Percentiles rank a stretch among this genome's conserved stretches.
These are phyloP conservation scores for Eudemis profundana DNA, from an alignment of 2,888 invertebrate species.

Conservation along the genomic window DNA sequence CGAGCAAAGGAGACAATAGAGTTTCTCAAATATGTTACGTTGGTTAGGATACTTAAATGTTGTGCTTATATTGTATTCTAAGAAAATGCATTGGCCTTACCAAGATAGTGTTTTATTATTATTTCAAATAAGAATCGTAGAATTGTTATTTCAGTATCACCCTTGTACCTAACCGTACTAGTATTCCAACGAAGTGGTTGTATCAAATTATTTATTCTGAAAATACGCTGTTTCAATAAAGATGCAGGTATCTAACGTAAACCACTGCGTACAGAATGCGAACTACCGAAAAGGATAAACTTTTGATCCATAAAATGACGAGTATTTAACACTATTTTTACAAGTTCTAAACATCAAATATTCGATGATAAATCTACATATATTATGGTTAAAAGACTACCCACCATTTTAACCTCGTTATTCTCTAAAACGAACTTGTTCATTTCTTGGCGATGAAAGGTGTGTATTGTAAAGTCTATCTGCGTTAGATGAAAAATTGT, in stretches of 20 bases:
- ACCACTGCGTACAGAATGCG: too few relatives aligned
- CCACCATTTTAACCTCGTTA: not conserved
- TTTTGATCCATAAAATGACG: too few relatives aligned
- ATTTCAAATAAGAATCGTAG: not conserved
- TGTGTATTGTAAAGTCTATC: too few relatives aligned
- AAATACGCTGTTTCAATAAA: slow-evolving; percentile 6
- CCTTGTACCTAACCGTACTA: not conserved
- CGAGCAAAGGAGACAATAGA: too few relatives aligned
- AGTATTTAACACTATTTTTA: too few relatives aligned
- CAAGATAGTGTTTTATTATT: not conserved
- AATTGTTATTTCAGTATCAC: slow-evolving; percentile 5
- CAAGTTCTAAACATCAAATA: too few relatives aligned
- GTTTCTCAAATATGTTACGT: too few relatives aligned
- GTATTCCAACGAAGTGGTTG: not conserved
- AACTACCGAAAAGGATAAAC: too few relatives aligned
- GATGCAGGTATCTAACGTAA: too few relatives aligned
- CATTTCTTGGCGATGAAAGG: slow-evolving; percentile 5
- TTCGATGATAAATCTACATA: too few relatives aligned
- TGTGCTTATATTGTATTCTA: not conserved
- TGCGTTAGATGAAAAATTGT: too few relatives aligned
- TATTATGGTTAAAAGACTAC: too few relatives aligned
- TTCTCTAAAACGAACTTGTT: not conserved
- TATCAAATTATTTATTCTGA: slow-evolving; percentile 12
- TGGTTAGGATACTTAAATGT: not conserved
- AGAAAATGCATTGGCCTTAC: not conserved